A percentile compares a stretch with the other conserved stretches of the same genome.
Evolutionary conservation across 2,888 invertebrate genomes (phyloP).

Genomic region (Allolobophora icterica): DNA sequence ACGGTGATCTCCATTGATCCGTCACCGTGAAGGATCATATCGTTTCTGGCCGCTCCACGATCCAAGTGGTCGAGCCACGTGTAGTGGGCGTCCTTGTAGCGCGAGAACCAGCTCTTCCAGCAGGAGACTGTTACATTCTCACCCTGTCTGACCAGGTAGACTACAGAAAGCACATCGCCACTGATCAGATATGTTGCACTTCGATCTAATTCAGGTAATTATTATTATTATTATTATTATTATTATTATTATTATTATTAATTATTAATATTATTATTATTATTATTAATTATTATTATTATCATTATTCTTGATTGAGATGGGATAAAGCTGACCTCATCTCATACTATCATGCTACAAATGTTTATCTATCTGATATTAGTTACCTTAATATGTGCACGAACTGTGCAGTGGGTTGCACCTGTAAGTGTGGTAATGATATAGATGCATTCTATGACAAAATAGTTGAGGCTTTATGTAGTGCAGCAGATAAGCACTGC

Average conservation of each 20-base stretch:
- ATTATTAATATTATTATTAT: constrained; percentile 35
- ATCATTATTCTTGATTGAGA: too few species aligned
- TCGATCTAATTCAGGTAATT: not conserved
- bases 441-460: too few species aligned
- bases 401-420: too few species aligned
- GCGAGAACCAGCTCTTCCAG: not conserved
- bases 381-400: too few species aligned
- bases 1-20: not conserved
- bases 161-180: not conserved
- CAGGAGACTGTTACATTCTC: not conserved
- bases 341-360: too few species aligned
- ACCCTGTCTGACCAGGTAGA: not conserved
- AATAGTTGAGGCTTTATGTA: too few species aligned
- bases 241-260: constrained; percentile 38
- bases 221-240: constrained; percentile 30
- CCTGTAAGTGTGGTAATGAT: too few species aligned
- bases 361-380: too few species aligned
- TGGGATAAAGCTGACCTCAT: too few species aligned
- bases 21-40: constrained; percentile 12
- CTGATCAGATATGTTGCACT: not conserved
- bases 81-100: not conserved
- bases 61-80: constrained; percentile 25
- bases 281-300: constrained; percentile 35
- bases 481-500: too few species aligned
- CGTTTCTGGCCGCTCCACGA: constrained; percentile 23